Evolutionary conservation across 2,888 invertebrate genomes (phyloP).

Genomic region (Pocota personata): DNA sequence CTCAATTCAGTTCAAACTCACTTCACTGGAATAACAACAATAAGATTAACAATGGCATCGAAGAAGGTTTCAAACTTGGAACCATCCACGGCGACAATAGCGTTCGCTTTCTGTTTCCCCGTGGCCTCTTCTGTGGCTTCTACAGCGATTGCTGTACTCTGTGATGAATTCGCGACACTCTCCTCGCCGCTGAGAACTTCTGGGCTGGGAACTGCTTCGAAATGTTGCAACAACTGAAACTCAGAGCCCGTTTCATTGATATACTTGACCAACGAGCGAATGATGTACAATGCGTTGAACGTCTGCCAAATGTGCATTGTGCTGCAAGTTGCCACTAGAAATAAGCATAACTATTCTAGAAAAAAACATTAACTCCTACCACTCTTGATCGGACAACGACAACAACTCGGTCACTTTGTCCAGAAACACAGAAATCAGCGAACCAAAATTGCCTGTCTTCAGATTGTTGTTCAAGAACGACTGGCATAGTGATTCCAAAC

Average conservation of each 20-base stretch:
- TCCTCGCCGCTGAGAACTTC: conserved; percentile 76
- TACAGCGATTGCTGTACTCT: conserved; percentile 77
- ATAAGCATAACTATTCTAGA: not conserved
- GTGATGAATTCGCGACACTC: conserved; percentile 39
- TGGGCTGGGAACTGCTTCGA: conserved; percentile 85
- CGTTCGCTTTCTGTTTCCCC: conserved; percentile 60
- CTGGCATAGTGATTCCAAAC: conserved; percentile 89
- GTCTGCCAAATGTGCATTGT: conserved; percentile 94
- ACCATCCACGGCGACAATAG: conserved; percentile 80
- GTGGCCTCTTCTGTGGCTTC: conserved; percentile 77
- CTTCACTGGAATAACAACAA: conserved; percentile 82
- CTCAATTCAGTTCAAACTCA: conserved; percentile 66
- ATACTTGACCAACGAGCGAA: conserved; percentile 93
- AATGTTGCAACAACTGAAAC: conserved; percentile 92
- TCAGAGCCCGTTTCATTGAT: conserved; percentile 95
- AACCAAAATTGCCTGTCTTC: conserved; percentile 94
- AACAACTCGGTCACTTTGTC: conserved; percentile 92
- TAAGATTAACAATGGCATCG: conserved; percentile 82
- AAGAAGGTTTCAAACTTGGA: conserved; percentile 82
- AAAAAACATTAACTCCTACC: conserved; percentile 84
- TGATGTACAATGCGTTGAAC: conserved; percentile 95
- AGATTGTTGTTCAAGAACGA: conserved; percentile 92
- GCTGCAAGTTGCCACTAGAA: conserved; percentile 79
- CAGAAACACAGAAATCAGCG: conserved; percentile 93
- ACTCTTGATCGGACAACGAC: conserved; percentile 93